phyloP scores from a whole-genome alignment of 2,797 vertebrate genomes.

The Enteromius thamalakanensis region DNA sequence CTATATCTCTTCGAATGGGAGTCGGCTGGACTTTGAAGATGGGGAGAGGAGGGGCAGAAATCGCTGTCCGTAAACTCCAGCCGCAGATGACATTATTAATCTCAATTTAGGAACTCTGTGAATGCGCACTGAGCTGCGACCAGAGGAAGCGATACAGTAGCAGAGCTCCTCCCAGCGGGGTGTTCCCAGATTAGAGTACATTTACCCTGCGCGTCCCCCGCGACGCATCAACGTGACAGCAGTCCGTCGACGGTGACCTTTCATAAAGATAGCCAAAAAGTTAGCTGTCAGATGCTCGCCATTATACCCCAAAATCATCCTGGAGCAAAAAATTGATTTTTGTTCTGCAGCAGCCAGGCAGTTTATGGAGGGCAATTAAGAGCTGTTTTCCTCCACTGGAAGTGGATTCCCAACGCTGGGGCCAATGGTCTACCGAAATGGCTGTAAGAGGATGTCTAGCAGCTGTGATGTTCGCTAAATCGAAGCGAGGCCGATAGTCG shows the following conservation, averaged over 20 bases:
- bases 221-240: slow-evolving; percentile 54
- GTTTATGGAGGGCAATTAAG: slow-evolving; percentile 55
- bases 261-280: slow-evolving; percentile 52
- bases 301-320: slow-evolving; percentile 55
- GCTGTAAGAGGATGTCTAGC: slow-evolving; percentile 33
- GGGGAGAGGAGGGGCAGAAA: neutral
- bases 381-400: slow-evolving; percentile 49
- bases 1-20: slow-evolving; percentile 18
- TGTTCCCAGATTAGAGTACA: slow-evolving; percentile 37
- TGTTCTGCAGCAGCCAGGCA: slow-evolving; percentile 44
- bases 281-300: slow-evolving; percentile 49
- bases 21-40: slow-evolving; percentile 7
- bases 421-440: slow-evolving; percentile 10
- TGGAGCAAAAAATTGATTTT: slow-evolving; percentile 53
- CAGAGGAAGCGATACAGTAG: slow-evolving; percentile 49
- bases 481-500: slow-evolving; percentile 46
- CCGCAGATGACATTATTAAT: slow-evolving; percentile 59
- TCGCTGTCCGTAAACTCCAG: slow-evolving; percentile 38
- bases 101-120: slow-evolving; percentile 57
- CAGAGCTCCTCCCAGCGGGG: slow-evolving; percentile 32
- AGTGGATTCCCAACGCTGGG: slow-evolving; percentile 21
- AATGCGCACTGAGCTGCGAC: slow-evolving; percentile 46
- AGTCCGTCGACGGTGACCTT: slow-evolving; percentile 57
- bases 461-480: slow-evolving; percentile 40
- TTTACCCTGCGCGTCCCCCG: slow-evolving; percentile 13